Evolutionary conservation across 2,797 vertebrate genomes (phyloP).

Genomic region (Botia kubotai): DNA sequence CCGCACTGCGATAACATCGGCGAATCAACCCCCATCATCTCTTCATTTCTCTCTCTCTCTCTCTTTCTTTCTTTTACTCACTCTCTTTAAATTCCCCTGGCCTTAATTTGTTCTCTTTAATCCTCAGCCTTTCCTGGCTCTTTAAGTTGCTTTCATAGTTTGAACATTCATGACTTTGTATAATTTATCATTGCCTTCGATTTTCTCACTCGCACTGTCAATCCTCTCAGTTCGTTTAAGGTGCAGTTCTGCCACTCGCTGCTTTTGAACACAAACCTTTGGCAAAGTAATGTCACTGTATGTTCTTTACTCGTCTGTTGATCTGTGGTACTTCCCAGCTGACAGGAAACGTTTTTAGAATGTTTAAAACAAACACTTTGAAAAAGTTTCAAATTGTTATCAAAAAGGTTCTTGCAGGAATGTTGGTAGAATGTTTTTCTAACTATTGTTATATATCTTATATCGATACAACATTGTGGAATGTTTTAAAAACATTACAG

Average conservation of each 20-base stretch:
- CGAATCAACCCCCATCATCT: conserved; percentile 74
- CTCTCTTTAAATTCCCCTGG: conserved; percentile 40
- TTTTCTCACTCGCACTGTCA: conserved; percentile 45
- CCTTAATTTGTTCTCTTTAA: conserved; percentile 51
- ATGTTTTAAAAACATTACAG: too few relatives aligned
- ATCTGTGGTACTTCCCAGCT: neutral
- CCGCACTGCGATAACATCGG: conserved; percentile 77
- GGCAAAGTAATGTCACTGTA: conserved; percentile 52
- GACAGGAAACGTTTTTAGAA: too few relatives aligned
- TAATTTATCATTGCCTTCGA: conserved; percentile 64
- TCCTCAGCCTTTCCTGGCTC: conserved; percentile 16
- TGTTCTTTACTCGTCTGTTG: conserved; percentile 31
- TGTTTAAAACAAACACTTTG: too few relatives aligned
- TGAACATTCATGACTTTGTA: conserved; percentile 37
- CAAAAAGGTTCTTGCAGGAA: too few relatives aligned
- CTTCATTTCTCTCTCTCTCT: conserved; percentile 58
- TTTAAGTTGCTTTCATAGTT: conserved; percentile 19
- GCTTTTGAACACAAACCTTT: conserved; percentile 57
- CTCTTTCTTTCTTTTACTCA: conserved; percentile 11
- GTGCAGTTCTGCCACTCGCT: conserved; percentile 34
- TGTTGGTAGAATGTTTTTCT: too few relatives aligned
- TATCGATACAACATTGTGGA: too few relatives aligned
- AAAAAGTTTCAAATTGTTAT: too few relatives aligned
- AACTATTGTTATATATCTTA: too few relatives aligned
- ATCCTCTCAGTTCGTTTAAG: conserved; percentile 19